Evolutionary conservation across 2,888 invertebrate genomes (phyloP).

Genomic region (Drosophila maculinotata): DNA sequence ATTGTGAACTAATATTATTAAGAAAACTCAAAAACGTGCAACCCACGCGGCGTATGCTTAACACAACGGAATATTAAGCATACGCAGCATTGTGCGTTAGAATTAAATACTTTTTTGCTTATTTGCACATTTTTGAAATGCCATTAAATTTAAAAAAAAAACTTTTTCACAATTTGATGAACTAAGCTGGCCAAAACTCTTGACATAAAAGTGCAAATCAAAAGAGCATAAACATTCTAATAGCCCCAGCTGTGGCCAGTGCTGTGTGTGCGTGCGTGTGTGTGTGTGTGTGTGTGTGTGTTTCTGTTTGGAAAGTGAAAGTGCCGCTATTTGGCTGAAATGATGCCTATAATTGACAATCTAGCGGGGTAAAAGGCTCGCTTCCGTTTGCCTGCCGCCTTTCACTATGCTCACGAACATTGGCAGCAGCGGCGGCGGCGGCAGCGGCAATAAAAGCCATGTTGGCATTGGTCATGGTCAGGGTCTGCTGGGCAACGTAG

Average conservation of each 20-base stretch:
- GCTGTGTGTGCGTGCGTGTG: slow-evolving; percentile 4
- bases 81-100: slow-evolving; percentile 16
- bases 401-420: slow-evolving; percentile 72
- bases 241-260: slow-evolving; percentile 21
- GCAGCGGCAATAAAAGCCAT: slow-evolving; percentile 42
- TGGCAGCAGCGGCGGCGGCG: slow-evolving; percentile 35
- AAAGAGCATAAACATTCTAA: slow-evolving; percentile 24
- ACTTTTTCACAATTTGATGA: slow-evolving; percentile 4
- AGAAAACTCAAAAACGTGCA: not conserved
- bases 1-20: not conserved
- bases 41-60: slow-evolving; percentile 10
- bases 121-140: not conserved
- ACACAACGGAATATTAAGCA: slow-evolving; percentile 13
- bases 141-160: slow-evolving; percentile 5
- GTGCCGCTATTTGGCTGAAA: slow-evolving; percentile 24
- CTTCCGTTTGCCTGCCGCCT: slow-evolving; percentile 49
- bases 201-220: slow-evolving; percentile 16
- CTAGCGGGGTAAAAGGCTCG: slow-evolving; percentile 36
- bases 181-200: not conserved
- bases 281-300: slow-evolving; percentile 9
- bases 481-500: slow-evolving; percentile 22
- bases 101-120: not conserved
- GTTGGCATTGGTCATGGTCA: slow-evolving; percentile 47
- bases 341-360: slow-evolving; percentile 37
- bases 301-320: slow-evolving; percentile 24